These are phyloP conservation scores for Ophioninae sp. DNA, from an alignment of 2,888 invertebrate genomes.

Conservation along the genomic window DNA sequence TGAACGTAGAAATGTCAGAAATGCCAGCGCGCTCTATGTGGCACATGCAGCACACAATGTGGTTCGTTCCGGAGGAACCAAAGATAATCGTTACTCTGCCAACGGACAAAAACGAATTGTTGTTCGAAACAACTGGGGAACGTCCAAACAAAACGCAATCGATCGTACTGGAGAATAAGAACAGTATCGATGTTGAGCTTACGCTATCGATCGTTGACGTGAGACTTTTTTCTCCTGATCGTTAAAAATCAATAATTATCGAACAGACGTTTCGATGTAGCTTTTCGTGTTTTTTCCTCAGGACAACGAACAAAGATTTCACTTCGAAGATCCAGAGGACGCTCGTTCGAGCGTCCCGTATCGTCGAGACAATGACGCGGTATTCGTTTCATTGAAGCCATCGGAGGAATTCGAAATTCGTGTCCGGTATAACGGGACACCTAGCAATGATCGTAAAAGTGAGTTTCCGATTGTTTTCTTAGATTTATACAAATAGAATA, in stretches of 20 bases:
- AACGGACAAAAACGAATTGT: constrained; percentile 66
- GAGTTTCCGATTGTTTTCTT: neutral
- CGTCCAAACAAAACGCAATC: constrained; percentile 67
- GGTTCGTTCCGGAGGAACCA: constrained; percentile 76
- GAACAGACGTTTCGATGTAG: neutral
- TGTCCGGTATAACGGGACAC: constrained; percentile 38
- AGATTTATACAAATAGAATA: neutral
- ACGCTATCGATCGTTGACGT: constrained; percentile 72
- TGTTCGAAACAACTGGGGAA: constrained; percentile 71
- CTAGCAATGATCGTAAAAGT: constrained; percentile 41
- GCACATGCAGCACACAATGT: constrained; percentile 75
- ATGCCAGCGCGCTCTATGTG: constrained; percentile 75
- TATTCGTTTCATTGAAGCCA: constrained; percentile 62
- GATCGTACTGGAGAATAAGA: constrained; percentile 74
- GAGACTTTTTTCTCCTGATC: constrained; percentile 28
- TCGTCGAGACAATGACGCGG: constrained; percentile 57
- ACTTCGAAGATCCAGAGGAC: constrained; percentile 37
- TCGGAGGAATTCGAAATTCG: constrained; percentile 29
- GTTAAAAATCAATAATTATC: neutral
- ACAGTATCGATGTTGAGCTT: constrained; percentile 72
- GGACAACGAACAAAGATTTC: constrained; percentile 60
- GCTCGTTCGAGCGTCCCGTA: neutral
- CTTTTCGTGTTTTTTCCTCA: constrained; percentile 44
- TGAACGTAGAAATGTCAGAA: constrained; percentile 73
- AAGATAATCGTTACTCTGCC: constrained; percentile 68